These are phyloP conservation scores for Orchesella cincta DNA, from an alignment of 1,140 invertebrate genomes.

Conservation along the genomic window DNA sequence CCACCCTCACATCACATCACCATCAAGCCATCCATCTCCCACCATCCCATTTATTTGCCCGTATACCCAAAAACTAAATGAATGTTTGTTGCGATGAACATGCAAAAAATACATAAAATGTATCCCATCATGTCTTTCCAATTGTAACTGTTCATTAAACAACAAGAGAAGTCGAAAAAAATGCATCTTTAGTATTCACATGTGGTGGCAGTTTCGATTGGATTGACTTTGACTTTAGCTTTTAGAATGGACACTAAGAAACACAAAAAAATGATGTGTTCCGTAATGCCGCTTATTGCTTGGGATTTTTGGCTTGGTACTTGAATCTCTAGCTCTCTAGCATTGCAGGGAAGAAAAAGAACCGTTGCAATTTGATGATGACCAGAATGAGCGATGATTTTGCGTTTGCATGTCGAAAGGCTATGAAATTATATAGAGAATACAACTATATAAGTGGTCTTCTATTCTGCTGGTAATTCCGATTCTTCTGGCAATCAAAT, in stretches of 20 bases:
- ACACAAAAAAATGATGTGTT: neutral
- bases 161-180: too few relatives aligned
- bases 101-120: too few relatives aligned
- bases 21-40: neutral
- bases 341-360: neutral
- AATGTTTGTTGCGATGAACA: neutral
- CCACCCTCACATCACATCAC: neutral
- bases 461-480: too few relatives aligned
- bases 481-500: too few relatives aligned
- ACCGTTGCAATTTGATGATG: conserved; percentile 21
- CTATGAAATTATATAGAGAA: conserved; percentile 15
- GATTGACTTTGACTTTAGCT: too few relatives aligned
- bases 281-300: neutral
- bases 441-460: too few relatives aligned
- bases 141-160: neutral
- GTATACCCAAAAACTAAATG: too few relatives aligned
- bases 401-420: conserved; percentile 2
- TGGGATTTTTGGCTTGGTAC: neutral
- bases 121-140: neutral
- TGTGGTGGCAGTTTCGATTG: neutral
- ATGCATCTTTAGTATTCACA: too few relatives aligned
- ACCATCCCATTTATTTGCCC: too few relatives aligned
- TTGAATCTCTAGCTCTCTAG: neutral
- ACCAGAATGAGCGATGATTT: neutral
- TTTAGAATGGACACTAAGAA: neutral